Percentiles rank a stretch among this genome's conserved stretches.
These are phyloP conservation scores for Oxyruncus cristatus DNA, from an alignment of 2,113 vertebrate species.

Conservation along the genomic window DNA sequence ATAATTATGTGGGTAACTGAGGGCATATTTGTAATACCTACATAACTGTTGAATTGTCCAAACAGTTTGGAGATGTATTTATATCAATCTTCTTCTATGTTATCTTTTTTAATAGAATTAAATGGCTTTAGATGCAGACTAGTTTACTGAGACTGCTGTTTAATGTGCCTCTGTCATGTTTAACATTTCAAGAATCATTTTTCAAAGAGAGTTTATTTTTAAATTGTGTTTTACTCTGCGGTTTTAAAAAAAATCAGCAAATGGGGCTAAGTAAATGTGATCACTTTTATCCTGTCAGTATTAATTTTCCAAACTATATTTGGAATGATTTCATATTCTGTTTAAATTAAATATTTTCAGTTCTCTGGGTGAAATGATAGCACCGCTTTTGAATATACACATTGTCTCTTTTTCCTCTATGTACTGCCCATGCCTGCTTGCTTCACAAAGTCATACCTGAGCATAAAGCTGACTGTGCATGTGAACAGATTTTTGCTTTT, in stretches of 20 bases:
- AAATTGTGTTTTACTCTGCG: slow-evolving; percentile 32
- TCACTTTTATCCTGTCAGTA: slow-evolving; percentile 20
- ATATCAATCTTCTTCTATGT: neutral
- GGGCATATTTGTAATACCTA: neutral
- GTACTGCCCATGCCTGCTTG: neutral
- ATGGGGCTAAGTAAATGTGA: slow-evolving; percentile 1
- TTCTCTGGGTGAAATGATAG: neutral
- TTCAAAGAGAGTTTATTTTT: slow-evolving; percentile 46
- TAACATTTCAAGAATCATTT: slow-evolving; percentile 23
- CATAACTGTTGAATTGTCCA: neutral
- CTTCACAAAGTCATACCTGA: neutral
- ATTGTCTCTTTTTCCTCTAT: neutral
- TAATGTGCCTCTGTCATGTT: slow-evolving; percentile 28
- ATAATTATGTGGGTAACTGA: neutral
- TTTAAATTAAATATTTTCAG: slow-evolving; percentile 11
- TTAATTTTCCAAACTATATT: slow-evolving; percentile 38
- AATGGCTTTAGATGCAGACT: slow-evolving; percentile 10
- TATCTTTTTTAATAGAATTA: neutral
- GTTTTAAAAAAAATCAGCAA: slow-evolving; percentile 7
- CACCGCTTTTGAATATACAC: neutral
- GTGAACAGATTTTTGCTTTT: neutral
- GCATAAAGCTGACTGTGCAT: neutral
- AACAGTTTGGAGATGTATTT: neutral
- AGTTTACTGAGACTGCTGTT: neutral
- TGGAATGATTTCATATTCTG: slow-evolving; percentile 23